These are phyloP conservation scores for Oasisia sp. DNA, from an alignment of 2,888 invertebrate genomes.

Conservation along the genomic window DNA sequence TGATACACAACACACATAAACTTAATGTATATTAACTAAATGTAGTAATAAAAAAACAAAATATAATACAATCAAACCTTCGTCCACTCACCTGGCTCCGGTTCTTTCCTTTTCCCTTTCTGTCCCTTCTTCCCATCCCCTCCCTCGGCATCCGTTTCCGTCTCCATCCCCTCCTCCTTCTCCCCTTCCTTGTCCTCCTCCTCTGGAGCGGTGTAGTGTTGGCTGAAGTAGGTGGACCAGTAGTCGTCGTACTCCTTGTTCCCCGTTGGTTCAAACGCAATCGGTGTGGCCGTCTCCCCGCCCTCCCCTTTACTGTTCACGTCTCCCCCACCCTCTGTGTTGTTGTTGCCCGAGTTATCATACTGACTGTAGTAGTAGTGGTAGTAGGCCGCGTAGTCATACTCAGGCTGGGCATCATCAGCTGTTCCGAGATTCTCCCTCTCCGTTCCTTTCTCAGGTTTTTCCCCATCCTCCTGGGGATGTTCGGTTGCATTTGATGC, in stretches of 20 bases:
- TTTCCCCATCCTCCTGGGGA: neutral
- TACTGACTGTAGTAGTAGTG: conserved; percentile 37
- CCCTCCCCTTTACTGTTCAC: conserved; percentile 24
- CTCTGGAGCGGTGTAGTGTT: neutral
- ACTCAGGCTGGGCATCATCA: conserved; percentile 27
- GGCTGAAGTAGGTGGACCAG: neutral
- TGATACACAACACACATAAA: no score
- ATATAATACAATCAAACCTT: neutral
- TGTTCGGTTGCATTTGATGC: neutral
- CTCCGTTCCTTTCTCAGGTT: neutral
- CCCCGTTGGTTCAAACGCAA: neutral
- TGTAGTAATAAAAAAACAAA: neutral
- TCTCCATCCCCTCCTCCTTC: neutral
- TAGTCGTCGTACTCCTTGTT: conserved; percentile 7
- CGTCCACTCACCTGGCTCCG: neutral
- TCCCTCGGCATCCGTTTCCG: neutral
- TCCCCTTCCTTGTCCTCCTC: neutral
- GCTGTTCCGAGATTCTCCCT: neutral
- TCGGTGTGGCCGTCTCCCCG: conserved; percentile 39
- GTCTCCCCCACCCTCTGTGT: conserved; percentile 30
- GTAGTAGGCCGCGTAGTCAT: conserved; percentile 29
- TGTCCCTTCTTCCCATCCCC: conserved; percentile 14
- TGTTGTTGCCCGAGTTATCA: conserved; percentile 34
- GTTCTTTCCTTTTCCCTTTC: conserved; percentile 23
- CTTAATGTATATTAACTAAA: neutral